Evolutionary conservation across 1,140 invertebrate species (phyloP).

Genomic region (Sipha flava): DNA sequence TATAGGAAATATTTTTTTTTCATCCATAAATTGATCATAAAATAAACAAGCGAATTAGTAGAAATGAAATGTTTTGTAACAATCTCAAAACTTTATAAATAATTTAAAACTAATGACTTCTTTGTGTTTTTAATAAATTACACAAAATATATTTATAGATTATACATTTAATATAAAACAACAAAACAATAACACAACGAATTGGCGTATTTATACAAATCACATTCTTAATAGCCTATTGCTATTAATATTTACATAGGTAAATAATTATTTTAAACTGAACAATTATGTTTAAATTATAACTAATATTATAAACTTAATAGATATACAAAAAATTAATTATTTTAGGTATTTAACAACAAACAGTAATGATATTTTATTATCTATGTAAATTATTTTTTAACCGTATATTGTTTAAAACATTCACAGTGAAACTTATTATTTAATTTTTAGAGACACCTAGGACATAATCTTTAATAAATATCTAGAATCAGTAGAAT

Average conservation of each 20-base stretch:
- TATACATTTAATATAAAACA: constrained; percentile 6
- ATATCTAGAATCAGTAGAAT: no score
- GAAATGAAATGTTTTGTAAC: not conserved
- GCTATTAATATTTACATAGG: not conserved
- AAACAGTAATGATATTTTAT: not conserved
- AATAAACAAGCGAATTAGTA: not conserved
- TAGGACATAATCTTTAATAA: no score
- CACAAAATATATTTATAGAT: not conserved
- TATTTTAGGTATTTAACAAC: not conserved
- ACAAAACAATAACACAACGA: not conserved
- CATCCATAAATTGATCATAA: not conserved
- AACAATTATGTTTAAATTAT: not conserved
- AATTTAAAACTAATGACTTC: not conserved
- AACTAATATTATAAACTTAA: not conserved
- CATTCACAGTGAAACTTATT: no score
- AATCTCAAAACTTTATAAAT: not conserved
- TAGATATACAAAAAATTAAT: not conserved
- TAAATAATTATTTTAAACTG: not conserved
- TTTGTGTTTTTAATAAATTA: not conserved
- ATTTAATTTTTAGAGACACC: no score
- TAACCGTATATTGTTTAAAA: no score
- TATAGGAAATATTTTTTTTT: not conserved
- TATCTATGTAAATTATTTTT: not conserved
- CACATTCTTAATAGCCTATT: not conserved
- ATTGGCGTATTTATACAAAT: not conserved